Conservation (phyloP, 2,113 vertebrate genomes). For the Clupea harengus region DNA sequence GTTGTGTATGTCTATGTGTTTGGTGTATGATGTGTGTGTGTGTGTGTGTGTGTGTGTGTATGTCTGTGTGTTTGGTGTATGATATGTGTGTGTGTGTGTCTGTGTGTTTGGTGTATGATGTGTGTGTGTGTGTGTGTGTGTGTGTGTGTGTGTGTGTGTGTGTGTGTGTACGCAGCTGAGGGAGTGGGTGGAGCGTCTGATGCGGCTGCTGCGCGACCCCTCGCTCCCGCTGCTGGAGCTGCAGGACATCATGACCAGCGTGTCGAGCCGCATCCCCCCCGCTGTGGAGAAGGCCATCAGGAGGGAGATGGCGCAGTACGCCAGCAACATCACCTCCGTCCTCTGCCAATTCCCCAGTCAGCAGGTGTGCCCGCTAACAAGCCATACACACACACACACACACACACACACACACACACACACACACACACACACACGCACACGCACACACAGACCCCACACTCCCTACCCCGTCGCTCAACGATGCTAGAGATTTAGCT, state of each 20-base stretch:
- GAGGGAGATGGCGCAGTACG: conserved; percentile 95
- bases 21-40: not conserved
- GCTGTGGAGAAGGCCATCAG: conserved; percentile 94
- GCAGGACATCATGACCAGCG: conserved; percentile 97
- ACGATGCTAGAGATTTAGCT: not conserved
- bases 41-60: not conserved
- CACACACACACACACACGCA: not conserved
- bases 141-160: conserved; percentile 19
- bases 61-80: not conserved
- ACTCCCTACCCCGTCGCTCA: not conserved
- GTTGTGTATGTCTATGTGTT: not conserved
- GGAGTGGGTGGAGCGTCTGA: conserved; percentile 88
- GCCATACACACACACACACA: not conserved
- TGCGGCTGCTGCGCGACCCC: conserved; percentile 89
- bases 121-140: not conserved
- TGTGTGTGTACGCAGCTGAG: conserved; percentile 72
- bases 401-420: not conserved
- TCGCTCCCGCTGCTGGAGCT: conserved; percentile 88
- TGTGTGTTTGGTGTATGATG: not conserved
- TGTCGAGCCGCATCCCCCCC: conserved; percentile 87
- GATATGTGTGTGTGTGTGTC: not conserved
- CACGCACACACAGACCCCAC: not conserved
- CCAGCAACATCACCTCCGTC: conserved; percentile 93
- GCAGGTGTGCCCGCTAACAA: conserved; percentile 74
- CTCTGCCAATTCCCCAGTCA: conserved; percentile 96